Evolutionary conservation across 2,113 vertebrate species (phyloP), one percentile per base, ranked within the genome.

Genomic region (Bufo gargarizans): DNA sequence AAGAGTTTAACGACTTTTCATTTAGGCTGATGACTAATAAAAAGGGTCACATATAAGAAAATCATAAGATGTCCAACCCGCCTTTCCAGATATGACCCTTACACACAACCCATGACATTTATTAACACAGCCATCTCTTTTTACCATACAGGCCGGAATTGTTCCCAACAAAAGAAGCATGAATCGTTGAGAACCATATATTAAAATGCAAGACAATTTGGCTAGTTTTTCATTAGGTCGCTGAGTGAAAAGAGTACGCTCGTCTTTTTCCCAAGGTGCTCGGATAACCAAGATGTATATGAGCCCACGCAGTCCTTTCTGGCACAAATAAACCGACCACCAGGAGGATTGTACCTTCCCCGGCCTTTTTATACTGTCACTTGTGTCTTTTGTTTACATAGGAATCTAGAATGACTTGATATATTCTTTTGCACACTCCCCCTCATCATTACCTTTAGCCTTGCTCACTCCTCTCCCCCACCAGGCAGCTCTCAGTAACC

Each of bases 241-340:
- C 93, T 95, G 95, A 96, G 94, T 95, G 95, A 96, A 93, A 95
- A 94, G 95, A 91, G 90, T 90, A 91, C 91, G 92, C 91, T 91
- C 90, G 90, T 91, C 90, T 92, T 90, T 95, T 96, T 96, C 95
- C 95, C 95, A 96, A 95, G 95, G 93, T 96, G 94, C 95, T 96
- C 95, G 67, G 95, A 93, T 96, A 93, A 94, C 95, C 92, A 78
- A 0, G 45, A 92, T 92, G 90, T 92, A 90, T 91, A 91, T 90
- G 91, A 90, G 93, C 92, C 92, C 91, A 0, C 84, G 72, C 91
- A 90, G 89, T 91, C 82, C 43, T 90, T n/a, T 56, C 82, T 93
- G 93, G 93, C 94, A 93, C 94, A 92, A 92, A 92, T 86, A 93
- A 92, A 89, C 91, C 90, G 85, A 91, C 91, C 93, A 92, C 90